These are phyloP conservation scores for Drosophila miranda DNA, from an alignment of 1,140 invertebrate genomes.

Conservation along the genomic window DNA sequence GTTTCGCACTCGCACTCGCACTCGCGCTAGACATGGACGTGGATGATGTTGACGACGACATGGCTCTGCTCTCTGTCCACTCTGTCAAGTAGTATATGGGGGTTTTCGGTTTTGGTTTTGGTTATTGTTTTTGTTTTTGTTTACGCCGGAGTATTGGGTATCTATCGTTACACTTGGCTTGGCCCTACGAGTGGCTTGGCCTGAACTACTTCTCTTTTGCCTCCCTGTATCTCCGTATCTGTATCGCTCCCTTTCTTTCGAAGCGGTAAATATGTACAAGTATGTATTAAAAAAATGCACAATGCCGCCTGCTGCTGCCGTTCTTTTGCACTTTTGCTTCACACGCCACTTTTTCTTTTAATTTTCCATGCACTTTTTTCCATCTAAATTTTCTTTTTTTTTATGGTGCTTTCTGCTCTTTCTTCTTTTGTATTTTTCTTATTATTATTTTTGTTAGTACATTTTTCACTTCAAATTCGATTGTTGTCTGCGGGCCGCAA, in stretches of 20 bases:
- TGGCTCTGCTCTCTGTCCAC: conserved; percentile 22
- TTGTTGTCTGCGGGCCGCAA: conserved; percentile 39
- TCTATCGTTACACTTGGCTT: conserved; percentile 49
- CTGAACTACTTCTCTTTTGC: conserved; percentile 1
- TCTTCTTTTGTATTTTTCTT: conserved; percentile 29
- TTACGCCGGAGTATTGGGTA: conserved; percentile 34
- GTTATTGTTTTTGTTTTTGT: conserved; percentile 22
- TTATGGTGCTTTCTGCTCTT: conserved; percentile 18
- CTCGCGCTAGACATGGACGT: conserved; percentile 49
- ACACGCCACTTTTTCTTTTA: conserved; percentile 63
- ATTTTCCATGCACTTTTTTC: conserved; percentile 61
- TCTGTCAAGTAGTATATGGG: conserved; percentile 10
- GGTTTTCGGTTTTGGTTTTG: conserved; percentile 21
- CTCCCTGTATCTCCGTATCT: conserved; percentile 5
- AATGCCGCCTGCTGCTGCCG: conserved; percentile 32
- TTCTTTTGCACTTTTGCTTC: conserved; percentile 20
- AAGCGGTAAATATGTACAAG: conserved; percentile 1
- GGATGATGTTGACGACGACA: conserved; percentile 13
- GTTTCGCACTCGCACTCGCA: conserved; percentile 40
- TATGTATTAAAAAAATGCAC: conserved; percentile 3
- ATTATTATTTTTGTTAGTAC: conserved; percentile 6
- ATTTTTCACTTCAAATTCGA: conserved; percentile 51
- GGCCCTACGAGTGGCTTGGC: conserved; percentile 11
- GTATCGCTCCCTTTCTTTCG: conserved; percentile 10
- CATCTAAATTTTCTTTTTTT: conserved; percentile 50